These are phyloP conservation scores for Ormia ochracea DNA, from an alignment of 2,888 invertebrate genomes.

Conservation along the genomic window DNA sequence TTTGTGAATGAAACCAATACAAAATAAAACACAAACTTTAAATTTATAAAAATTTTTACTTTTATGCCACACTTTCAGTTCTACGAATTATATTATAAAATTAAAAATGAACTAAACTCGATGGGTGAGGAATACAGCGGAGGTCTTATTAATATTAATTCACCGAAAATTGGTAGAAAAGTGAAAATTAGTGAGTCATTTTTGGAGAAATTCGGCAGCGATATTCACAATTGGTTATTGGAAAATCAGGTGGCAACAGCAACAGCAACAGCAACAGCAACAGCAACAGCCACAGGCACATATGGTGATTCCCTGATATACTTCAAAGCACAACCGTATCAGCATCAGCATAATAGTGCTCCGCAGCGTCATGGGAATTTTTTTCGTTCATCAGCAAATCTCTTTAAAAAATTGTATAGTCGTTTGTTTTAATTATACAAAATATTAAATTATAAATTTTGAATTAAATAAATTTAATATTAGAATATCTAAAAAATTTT, in stretches of 20 bases:
- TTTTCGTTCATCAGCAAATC: slow-evolving; percentile 63
- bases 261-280: slow-evolving; percentile 10
- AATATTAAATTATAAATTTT: too few species aligned
- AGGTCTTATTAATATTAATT: slow-evolving; percentile 64
- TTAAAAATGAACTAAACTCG: slow-evolving; percentile 62
- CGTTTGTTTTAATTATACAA: slow-evolving; percentile 39
- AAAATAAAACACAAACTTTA: too few species aligned
- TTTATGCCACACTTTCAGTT: slow-evolving; percentile 67
- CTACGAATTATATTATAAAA: slow-evolving; percentile 63
- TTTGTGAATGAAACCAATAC: too few species aligned
- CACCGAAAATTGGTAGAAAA: slow-evolving; percentile 68
- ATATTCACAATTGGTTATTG: slow-evolving; percentile 70
- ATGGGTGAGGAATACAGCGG: slow-evolving; percentile 35
- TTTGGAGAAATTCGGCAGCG: slow-evolving; percentile 67
- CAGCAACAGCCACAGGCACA: slow-evolving; percentile 19
- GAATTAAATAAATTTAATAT: too few species aligned
- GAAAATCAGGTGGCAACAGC: slow-evolving; percentile 43
- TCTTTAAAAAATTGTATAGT: slow-evolving; percentile 58
- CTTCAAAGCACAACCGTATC: slow-evolving; percentile 38
- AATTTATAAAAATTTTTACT: neutral
- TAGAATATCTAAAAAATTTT: too few species aligned
- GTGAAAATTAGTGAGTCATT: slow-evolving; percentile 67
- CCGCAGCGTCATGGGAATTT: slow-evolving; percentile 64
- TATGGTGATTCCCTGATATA: slow-evolving; percentile 64
- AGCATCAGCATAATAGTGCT: slow-evolving; percentile 64